phyloP scores from a whole-genome alignment of 1,140 invertebrate species.

The Saccostrea echinata region DNA sequence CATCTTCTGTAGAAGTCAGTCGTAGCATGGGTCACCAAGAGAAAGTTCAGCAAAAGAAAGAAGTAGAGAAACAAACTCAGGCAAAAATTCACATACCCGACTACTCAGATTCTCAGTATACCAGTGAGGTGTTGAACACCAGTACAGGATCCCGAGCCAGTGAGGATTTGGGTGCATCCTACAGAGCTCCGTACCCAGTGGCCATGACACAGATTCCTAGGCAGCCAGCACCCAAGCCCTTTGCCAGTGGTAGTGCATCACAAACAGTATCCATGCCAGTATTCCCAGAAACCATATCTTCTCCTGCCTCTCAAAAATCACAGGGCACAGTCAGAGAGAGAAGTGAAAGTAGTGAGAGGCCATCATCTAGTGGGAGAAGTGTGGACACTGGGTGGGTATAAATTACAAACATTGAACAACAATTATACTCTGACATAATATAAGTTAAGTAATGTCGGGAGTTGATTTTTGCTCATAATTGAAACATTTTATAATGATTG shows the following conservation, averaged over 20 bases:
- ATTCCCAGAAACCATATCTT: slow-evolving; percentile 27
- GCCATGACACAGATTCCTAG: slow-evolving; percentile 35
- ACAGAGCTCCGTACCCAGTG: slow-evolving; percentile 44
- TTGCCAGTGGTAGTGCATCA: slow-evolving; percentile 48
- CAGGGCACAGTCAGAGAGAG: background rate
- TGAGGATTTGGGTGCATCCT: slow-evolving; percentile 24
- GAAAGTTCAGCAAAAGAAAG: slow-evolving; percentile 14
- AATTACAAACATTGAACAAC: too few species aligned
- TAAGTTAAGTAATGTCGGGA: background rate
- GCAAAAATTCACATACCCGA: slow-evolving; percentile 3
- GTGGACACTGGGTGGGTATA: background rate
- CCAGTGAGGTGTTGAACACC: slow-evolving; percentile 11
- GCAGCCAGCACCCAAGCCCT: slow-evolving; percentile 35
- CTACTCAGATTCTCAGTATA: slow-evolving; percentile 31
- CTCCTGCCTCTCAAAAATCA: slow-evolving; percentile 15
- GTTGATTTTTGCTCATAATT: background rate
- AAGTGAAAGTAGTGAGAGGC: slow-evolving; percentile 9
- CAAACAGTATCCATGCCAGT: slow-evolving; percentile 40
- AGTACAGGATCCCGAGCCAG: background rate
- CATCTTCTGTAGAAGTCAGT: slow-evolving; percentile 39
- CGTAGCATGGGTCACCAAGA: background rate
- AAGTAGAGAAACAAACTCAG: background rate
- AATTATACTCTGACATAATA: background rate
- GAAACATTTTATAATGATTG: background rate
- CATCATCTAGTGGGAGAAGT: background rate